Evolutionary conservation across 2,888 invertebrate species (phyloP), one percentile per base, ranked within the genome.

Genomic region (Coenonympha glycerion): DNA sequence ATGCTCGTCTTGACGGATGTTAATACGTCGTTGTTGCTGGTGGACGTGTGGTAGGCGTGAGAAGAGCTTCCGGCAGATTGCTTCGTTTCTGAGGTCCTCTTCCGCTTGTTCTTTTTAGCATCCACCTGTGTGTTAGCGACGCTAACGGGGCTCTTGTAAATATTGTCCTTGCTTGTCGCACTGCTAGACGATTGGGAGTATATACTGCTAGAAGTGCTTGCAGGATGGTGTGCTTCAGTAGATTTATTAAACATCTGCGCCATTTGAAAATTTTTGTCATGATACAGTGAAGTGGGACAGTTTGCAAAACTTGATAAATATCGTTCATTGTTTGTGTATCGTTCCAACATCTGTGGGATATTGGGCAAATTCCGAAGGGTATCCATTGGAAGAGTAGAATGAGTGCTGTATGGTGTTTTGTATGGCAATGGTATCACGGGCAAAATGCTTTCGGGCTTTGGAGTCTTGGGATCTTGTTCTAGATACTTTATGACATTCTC

Each of bases 331-430:
- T 86, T 87, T 1, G 80, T 69, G 65, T 89, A 90, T 36, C 90
- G 73, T 62, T 91, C 91, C 37, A 90, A 79, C 72, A 91, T 90
- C 71, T 90, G 90, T 9, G 90, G 88, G 52, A 90, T 77, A 66
- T 87, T 90, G 3, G 89, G 85, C 52, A 90, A 71, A 69, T 88
- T 90, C 31, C 90, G 76, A 52, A 90, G 68, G 33, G 86, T 81
- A 44, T 90, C 90, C 50, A 90, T 77, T 31, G 87, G 84, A 41
- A 88, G 70, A 8, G 83, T 59, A 1, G 86, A 66, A 56, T 86
- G 72, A 42, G 73, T 65, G 54, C 71, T 76, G 48, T 82, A 86
- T 6, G 84, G 75, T 24, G 80, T 70, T 64, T 86, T 87, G 56
- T 85, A 87, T 2, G 77, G 73, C 56, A 78, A 71, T n/a, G 84